Conservation (phyloP, 2,113 vertebrate species). For the Myotis yumanensis region DNA sequence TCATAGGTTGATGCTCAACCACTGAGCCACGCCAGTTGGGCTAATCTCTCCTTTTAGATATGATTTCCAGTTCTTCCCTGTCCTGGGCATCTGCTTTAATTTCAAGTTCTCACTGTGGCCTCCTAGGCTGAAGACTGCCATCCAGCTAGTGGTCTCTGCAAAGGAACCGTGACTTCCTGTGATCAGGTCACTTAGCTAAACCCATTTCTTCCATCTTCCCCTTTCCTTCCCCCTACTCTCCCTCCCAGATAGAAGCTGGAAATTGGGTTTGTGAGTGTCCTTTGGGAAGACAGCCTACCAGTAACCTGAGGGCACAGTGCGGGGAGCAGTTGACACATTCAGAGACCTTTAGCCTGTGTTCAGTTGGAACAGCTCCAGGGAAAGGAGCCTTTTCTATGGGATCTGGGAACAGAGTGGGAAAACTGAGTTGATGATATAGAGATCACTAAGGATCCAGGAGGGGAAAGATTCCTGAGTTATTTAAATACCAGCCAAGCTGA, state of each 20-base stretch:
- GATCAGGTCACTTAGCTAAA: background rate
- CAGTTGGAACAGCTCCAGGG: background rate
- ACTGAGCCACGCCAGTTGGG: no score
- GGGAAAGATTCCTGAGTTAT: background rate
- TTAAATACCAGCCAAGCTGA: background rate
- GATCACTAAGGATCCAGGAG: background rate
- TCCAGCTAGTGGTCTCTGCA: background rate
- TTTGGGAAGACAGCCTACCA: background rate
- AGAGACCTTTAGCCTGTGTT: background rate
- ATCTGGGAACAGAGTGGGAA: constrained; percentile 13
- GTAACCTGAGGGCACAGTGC: background rate
- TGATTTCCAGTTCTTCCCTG: background rate
- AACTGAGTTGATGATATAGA: background rate
- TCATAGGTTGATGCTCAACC: no score
- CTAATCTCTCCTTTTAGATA: background rate
- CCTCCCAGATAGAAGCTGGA: background rate
- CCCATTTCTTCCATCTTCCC: background rate
- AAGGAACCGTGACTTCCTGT: background rate
- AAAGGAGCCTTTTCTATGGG: background rate
- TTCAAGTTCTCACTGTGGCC: background rate
- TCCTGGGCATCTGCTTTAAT: background rate
- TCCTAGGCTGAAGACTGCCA: background rate
- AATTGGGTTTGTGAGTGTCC: background rate
- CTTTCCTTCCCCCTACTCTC: background rate
- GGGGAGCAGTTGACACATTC: no score